These are phyloP conservation scores for Aromia moschata DNA, from an alignment of 2,888 invertebrate species.

Conservation along the genomic window DNA sequence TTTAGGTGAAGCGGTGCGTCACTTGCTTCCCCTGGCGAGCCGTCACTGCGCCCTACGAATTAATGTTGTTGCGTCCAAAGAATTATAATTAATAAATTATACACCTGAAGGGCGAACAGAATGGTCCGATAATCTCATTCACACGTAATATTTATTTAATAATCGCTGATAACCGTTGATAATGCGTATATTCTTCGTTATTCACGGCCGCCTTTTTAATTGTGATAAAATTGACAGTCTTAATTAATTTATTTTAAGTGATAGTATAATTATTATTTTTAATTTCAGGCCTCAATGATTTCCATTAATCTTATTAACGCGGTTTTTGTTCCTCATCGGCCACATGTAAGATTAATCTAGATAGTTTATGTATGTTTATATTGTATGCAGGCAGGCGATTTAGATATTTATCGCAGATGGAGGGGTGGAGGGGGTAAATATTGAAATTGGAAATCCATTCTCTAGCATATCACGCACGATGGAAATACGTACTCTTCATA, in stretches of 20 bases:
- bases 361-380: constrained; percentile 8
- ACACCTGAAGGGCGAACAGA: constrained; percentile 24
- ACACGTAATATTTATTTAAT: constrained; percentile 26
- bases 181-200: constrained; percentile 22
- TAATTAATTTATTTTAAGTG: constrained; percentile 21
- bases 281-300: constrained; percentile 17
- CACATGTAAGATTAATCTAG: constrained; percentile 4
- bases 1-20: no score
- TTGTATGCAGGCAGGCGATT: neutral
- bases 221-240: constrained; percentile 15
- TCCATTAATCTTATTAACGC: constrained; percentile 17
- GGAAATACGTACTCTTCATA: no score
- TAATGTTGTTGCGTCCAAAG: constrained; percentile 5
- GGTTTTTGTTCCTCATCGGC: constrained; percentile 3
- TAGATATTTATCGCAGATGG: neutral
- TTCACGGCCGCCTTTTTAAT: constrained; percentile 13
- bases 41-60: neutral
- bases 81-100: constrained; percentile 10
- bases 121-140: constrained; percentile 31
- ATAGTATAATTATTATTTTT: constrained; percentile 25
- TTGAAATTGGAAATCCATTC: no score
- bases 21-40: no score
- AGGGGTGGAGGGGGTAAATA: no score
- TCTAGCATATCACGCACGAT: no score
- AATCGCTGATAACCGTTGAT: constrained; percentile 30